phyloP scores from a whole-genome alignment of 1,140 invertebrate species.

The Drosophila quadrilineata region DNA sequence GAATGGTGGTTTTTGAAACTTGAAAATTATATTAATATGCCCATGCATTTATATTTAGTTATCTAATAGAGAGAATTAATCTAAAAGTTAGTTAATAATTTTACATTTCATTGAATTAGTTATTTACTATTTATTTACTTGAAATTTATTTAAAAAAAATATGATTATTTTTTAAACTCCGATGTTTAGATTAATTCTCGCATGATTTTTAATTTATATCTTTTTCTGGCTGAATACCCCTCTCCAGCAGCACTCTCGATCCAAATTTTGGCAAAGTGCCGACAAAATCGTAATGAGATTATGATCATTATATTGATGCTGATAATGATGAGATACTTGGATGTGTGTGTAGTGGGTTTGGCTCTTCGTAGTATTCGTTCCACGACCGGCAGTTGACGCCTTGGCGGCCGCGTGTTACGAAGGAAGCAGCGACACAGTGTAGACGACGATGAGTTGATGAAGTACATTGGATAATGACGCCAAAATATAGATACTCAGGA shows the following conservation, averaged over 20 bases:
- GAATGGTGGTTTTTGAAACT: no score
- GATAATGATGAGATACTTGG: constrained; percentile 40
- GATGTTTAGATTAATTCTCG: no score
- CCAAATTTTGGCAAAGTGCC: constrained; percentile 55
- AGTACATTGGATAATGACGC: constrained; percentile 76
- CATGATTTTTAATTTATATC: no score
- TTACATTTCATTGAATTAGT: no score
- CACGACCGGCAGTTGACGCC: constrained; percentile 59
- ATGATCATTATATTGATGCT: constrained; percentile 15
- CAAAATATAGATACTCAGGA: constrained; percentile 31
- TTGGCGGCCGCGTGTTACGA: constrained; percentile 18
- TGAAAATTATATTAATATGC: no score
- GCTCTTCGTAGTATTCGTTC: constrained; percentile 40
- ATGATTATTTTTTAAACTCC: no score
- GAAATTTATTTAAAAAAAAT: no score
- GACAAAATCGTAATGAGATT: constrained; percentile 39
- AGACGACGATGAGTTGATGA: constrained; percentile 62
- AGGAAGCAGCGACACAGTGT: constrained; percentile 4
- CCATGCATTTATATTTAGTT: no score
- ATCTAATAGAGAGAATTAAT: no score
- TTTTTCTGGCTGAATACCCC: constrained; percentile 29
- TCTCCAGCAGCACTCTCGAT: constrained; percentile 1
- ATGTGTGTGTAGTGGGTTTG: constrained; percentile 18
- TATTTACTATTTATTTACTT: no score
- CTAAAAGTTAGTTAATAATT: no score